Conservation (phyloP, 2,113 vertebrate species). For the Larimichthys crocea region DNA sequence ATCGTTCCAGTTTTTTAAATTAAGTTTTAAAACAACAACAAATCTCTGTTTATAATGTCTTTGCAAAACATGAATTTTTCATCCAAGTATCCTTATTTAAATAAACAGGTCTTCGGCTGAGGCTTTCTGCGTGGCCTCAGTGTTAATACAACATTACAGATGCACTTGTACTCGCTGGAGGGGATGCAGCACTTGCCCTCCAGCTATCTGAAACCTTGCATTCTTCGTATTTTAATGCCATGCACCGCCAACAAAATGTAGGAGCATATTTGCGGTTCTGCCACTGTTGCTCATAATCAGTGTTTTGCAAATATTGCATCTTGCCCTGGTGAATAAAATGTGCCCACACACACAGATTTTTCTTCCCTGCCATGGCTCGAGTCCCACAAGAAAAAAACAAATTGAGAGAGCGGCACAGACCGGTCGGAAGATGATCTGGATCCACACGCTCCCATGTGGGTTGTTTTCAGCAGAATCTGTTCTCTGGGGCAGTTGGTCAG, state of each 20-base stretch:
- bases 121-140: not conserved
- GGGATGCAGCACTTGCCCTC: slow-evolving; percentile 13
- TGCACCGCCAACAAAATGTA: slow-evolving; percentile 9
- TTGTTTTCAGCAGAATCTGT: slow-evolving; percentile 24
- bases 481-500: slow-evolving; percentile 49
- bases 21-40: not conserved
- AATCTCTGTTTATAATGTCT: slow-evolving; percentile 11
- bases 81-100: slow-evolving; percentile 9
- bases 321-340: slow-evolving; percentile 21
- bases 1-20: no score
- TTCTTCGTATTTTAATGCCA: slow-evolving; percentile 22
- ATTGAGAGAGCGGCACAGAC: slow-evolving; percentile 16
- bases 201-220: slow-evolving; percentile 3
- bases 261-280: slow-evolving; percentile 44
- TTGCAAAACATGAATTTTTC: slow-evolving; percentile 1
- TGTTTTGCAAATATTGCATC: slow-evolving; percentile 44
- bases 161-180: slow-evolving; percentile 23
- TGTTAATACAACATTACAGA: slow-evolving; percentile 13
- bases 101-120: slow-evolving; percentile 8
- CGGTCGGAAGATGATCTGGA: slow-evolving; percentile 36
- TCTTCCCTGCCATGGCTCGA: slow-evolving; percentile 14
- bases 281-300: slow-evolving; percentile 45
- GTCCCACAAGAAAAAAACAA: slow-evolving; percentile 21
- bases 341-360: slow-evolving; percentile 38
- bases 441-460: not conserved